Evolutionary conservation across 1,140 invertebrate genomes (phyloP).

Genomic region (Frieseomelitta varia): DNA sequence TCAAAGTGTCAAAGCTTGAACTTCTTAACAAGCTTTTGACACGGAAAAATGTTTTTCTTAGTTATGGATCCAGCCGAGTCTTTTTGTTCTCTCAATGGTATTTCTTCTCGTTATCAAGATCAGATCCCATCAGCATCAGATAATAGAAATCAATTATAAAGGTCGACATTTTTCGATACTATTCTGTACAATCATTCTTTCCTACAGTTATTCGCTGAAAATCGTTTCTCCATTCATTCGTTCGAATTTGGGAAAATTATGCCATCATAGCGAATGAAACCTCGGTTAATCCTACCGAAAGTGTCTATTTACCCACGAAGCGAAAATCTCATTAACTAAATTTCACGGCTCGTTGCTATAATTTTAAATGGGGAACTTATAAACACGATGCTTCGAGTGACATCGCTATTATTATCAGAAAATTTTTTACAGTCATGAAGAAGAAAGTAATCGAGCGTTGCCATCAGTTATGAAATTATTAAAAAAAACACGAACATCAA

Average conservation of each 20-base stretch:
- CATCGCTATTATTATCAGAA: neutral
- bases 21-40: neutral
- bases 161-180: neutral
- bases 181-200: neutral
- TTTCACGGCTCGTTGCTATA: too few relatives aligned
- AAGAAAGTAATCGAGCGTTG: too few relatives aligned
- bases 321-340: too few relatives aligned
- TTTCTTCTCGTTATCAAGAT: too few relatives aligned
- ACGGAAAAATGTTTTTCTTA: slow-evolving; percentile 11
- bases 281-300: neutral
- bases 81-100: neutral
- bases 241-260: neutral
- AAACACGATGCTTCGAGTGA: neutral
- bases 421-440: neutral
- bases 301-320: neutral
- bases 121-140: neutral
- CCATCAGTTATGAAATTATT: neutral
- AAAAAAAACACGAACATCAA: neutral
- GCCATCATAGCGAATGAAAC: neutral
- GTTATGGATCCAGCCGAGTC: neutral
- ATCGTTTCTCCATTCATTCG: neutral
- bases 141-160: slow-evolving; percentile 19
- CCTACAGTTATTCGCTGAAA: too few relatives aligned
- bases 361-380: too few relatives aligned
- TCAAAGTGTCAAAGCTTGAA: neutral